These are phyloP conservation scores for Graptemys geographica DNA, from an alignment of 2,797 vertebrate genomes.

Conservation along the genomic window DNA sequence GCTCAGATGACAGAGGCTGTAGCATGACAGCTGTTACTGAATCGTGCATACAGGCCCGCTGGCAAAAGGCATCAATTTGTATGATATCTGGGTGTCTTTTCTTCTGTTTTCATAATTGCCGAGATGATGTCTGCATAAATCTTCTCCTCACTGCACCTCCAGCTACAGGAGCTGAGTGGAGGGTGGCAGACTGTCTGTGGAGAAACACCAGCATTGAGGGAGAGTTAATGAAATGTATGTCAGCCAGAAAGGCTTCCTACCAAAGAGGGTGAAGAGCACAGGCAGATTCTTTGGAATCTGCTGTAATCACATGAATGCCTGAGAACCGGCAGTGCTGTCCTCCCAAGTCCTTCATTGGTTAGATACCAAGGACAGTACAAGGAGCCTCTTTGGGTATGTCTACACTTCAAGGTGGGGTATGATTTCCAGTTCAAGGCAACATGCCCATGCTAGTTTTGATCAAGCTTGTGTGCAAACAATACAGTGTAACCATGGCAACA, in stretches of 20 bases:
- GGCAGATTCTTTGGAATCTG: slow-evolving; percentile 34
- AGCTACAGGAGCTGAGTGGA: slow-evolving; percentile 58
- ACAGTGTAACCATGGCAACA: neutral
- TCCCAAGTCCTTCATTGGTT: slow-evolving; percentile 61
- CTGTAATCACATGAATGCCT: neutral
- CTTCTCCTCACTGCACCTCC: slow-evolving; percentile 41
- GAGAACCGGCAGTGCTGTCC: slow-evolving; percentile 67
- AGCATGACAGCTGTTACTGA: slow-evolving; percentile 75
- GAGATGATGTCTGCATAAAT: slow-evolving; percentile 78
- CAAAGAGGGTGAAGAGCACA: neutral
- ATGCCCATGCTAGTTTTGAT: neutral
- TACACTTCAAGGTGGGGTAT: neutral
- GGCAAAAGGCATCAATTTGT: slow-evolving; percentile 77
- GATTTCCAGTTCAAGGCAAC: neutral
- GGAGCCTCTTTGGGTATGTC: neutral
- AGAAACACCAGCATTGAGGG: slow-evolving; percentile 59
- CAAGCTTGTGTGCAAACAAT: neutral
- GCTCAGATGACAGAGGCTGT: slow-evolving; percentile 64
- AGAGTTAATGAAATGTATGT: slow-evolving; percentile 51
- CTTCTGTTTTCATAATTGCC: slow-evolving; percentile 77
- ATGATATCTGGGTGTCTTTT: slow-evolving; percentile 73
- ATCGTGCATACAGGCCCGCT: slow-evolving; percentile 72
- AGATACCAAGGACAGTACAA: slow-evolving; percentile 66
- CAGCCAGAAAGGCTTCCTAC: neutral
- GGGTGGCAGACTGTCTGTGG: slow-evolving; percentile 61